Evolutionary conservation across 2,113 vertebrate species (phyloP), one percentile per base, ranked within the genome.

Genomic region (Elephantulus edwardii): DNA sequence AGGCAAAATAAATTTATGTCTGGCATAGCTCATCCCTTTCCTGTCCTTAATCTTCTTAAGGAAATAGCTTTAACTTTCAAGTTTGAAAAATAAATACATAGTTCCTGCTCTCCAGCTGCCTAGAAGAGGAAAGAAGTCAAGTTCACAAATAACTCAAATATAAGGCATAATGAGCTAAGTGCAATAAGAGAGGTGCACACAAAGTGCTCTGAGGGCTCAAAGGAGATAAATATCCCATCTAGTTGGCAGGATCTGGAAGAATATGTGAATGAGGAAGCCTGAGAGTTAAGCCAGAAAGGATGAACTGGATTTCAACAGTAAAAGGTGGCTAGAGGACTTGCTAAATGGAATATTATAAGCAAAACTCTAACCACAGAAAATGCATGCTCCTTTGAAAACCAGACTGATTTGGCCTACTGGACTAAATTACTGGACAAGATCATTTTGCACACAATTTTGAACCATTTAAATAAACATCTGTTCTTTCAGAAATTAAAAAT

Each of bases 71-170:
- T 90, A 83, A 50, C 60, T 92, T 93, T 79, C 40, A 91, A 81
- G 11, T 89, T 93, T 93, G 46, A 87, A 76, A 64, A 95, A 95
- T 93, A 91, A 94, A 92, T 76, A 93, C 54, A 66, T 83, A 68
- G 86, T 79, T 72, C 58, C 74, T 84, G 17, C 75, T 93, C 75
- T 88, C 86, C 74, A 93, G 87, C 66, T 90, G 88, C 82, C 72
- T 77, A 84, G 42, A n/a, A 48, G 40, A 90, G 17, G 80, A 77
- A 94, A 93, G 56, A 88, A 64, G 14, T 76, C 77, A 91, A 89
- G 86, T 70, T 95, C 90, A 94, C 92, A 93, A 93, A 92, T 91
- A 95, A 91, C 75, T 90, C 95, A 95, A 93, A 91, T 80, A 88
- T 94, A 93, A 90, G 78, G 92, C 76, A 74, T 83, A 93, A 90